Conservation (phyloP, 2,797 vertebrate genomes). For the Valencia hispanica region DNA sequence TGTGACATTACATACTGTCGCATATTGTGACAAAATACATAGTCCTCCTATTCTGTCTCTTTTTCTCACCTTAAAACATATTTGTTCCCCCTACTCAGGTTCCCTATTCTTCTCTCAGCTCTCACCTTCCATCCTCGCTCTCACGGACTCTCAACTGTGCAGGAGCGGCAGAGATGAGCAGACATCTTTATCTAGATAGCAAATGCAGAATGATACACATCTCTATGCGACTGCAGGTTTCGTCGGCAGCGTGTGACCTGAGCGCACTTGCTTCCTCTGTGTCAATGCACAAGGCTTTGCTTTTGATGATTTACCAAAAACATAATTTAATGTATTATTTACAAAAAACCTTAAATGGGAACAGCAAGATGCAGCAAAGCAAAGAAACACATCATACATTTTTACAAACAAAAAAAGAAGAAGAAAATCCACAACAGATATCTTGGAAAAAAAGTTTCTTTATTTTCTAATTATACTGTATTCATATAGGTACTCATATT, state of each 20-base stretch:
- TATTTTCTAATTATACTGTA: slow-evolving; percentile 83
- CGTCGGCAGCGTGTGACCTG: background rate
- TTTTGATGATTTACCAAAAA: background rate
- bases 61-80: slow-evolving; percentile 28
- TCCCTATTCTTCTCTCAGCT: slow-evolving; percentile 26
- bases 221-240: background rate
- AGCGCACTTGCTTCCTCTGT: background rate
- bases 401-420: background rate
- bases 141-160: slow-evolving; percentile 27
- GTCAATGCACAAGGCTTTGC: background rate
- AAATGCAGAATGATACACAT: background rate
- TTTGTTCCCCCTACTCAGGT: slow-evolving; percentile 16
- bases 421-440: slow-evolving; percentile 62
- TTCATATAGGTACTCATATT: slow-evolving; percentile 81
- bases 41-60: background rate
- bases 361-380: background rate
- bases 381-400: background rate
- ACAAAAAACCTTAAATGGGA: background rate
- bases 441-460: slow-evolving; percentile 82
- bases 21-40: background rate
- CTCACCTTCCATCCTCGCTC: background rate
- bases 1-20: too few species aligned
- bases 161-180: slow-evolving; percentile 46
- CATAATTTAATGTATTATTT: background rate
- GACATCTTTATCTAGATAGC: slow-evolving; percentile 41